phyloP scores from a whole-genome alignment of 2,113 vertebrate genomes.

The Atlantisia rogersi region DNA sequence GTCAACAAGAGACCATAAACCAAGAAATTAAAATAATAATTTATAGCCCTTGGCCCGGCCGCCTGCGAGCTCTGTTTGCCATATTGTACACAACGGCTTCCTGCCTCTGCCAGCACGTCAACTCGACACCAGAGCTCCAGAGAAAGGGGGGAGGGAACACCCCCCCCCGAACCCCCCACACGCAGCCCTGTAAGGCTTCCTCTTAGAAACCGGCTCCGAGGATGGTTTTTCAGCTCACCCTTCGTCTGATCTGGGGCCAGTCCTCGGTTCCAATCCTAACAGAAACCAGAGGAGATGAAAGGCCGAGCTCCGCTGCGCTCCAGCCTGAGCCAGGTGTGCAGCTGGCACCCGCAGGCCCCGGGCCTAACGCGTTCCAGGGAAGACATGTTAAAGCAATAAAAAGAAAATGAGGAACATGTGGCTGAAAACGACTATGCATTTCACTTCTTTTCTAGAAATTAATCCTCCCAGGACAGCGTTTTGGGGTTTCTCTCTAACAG shows the following conservation, averaged over 20 bases:
- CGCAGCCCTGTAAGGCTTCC: not conserved
- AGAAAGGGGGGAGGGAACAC: not conserved
- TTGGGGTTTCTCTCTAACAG: conserved; percentile 60
- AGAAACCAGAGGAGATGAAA: conserved; percentile 84
- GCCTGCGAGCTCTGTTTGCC: not conserved
- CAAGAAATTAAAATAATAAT: conserved; percentile 22
- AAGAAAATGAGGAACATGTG: conserved; percentile 84
- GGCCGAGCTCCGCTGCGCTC: conserved; percentile 1
- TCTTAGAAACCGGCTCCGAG: not conserved
- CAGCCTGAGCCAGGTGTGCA: conserved; percentile 79
- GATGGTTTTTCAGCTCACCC: conserved; percentile 65
- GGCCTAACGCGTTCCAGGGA: not conserved
- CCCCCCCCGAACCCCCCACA: not conserved
- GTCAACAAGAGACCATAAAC: conserved; percentile 6
- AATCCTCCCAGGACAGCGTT: conserved; percentile 78
- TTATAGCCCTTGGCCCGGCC: not conserved
- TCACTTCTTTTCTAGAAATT: conserved; percentile 77
- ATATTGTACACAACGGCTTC: conserved; percentile 10
- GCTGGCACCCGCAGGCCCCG: conserved; percentile 25
- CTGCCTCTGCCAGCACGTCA: conserved; percentile 2
- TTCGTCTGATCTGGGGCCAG: conserved; percentile 69
- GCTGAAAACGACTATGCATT: conserved; percentile 71
- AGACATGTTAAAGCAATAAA: conserved; percentile 80
- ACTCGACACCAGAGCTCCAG: not conserved
- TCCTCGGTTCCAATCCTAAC: conserved; percentile 62